phyloP scores from a whole-genome alignment of 2,113 vertebrate species.

The Callorhinus ursinus region DNA sequence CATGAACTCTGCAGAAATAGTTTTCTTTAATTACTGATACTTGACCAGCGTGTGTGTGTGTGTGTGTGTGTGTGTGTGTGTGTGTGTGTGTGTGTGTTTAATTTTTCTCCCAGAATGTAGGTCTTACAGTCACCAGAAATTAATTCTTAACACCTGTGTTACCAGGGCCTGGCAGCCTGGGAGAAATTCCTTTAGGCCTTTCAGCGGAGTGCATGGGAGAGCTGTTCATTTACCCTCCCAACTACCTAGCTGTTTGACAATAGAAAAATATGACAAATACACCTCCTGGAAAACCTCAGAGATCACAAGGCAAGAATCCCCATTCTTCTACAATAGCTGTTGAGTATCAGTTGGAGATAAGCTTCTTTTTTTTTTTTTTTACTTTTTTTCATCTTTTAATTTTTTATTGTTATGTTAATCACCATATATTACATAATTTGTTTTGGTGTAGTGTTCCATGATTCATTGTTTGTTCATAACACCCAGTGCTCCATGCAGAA shows the following conservation, averaged over 20 bases:
- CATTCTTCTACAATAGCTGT: neutral
- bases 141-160: slow-evolving; percentile 59
- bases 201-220: neutral
- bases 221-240: neutral
- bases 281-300: neutral
- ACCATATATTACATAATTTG: no score
- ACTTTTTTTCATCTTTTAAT: no score
- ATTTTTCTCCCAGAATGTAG: neutral
- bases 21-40: slow-evolving; percentile 66
- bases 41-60: neutral
- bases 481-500: no score
- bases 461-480: no score
- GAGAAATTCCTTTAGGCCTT: slow-evolving; percentile 15
- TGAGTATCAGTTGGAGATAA: neutral
- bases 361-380: neutral
- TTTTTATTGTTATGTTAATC: no score
- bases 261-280: neutral
- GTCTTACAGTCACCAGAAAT: slow-evolving; percentile 46
- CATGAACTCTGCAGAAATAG: slow-evolving; percentile 4
- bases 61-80: neutral
- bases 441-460: no score
- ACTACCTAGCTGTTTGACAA: slow-evolving; percentile 5
- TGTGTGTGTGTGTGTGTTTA: neutral
- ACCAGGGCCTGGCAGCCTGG: neutral
- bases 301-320: neutral